These are phyloP conservation scores for Nylanderia fulva DNA, from an alignment of 1,140 invertebrate genomes.

Conservation along the genomic window DNA sequence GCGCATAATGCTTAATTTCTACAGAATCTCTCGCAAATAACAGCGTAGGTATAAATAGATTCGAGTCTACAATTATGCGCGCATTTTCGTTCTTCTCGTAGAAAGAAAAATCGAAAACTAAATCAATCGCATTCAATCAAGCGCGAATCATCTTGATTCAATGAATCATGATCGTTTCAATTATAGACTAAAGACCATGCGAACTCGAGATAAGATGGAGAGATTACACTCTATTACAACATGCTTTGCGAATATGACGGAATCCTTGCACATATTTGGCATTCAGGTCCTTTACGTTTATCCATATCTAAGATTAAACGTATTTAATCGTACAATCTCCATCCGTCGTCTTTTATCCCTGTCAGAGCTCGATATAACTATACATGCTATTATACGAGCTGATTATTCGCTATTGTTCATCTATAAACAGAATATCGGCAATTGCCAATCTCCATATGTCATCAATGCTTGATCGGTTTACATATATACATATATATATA, in stretches of 20 bases:
- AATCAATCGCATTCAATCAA: constrained; percentile 12
- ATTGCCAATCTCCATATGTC: constrained; percentile 62
- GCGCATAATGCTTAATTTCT: constrained; percentile 27
- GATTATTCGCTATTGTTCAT: constrained; percentile 77
- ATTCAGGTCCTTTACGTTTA: constrained; percentile 26
- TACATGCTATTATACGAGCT: constrained; percentile 69
- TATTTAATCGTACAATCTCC: constrained; percentile 55
- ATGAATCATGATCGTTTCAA: constrained; percentile 49
- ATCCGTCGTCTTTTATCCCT: constrained; percentile 49
- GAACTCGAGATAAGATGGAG: constrained; percentile 60
- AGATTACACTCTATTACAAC: constrained; percentile 70
- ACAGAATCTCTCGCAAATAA: neutral
- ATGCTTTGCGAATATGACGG: constrained; percentile 65
- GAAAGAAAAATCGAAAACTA: neutral
- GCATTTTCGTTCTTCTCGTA: neutral
- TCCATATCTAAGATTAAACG: constrained; percentile 17
- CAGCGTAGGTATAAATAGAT: neutral
- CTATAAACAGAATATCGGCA: constrained; percentile 73
- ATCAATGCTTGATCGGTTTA: constrained; percentile 24
- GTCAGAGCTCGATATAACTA: constrained; percentile 35
- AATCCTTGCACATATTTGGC: constrained; percentile 60
- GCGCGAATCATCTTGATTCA: neutral
- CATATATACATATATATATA: neutral
- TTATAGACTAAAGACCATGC: constrained; percentile 68
- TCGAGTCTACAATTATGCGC: constrained; percentile 12